phyloP scores from a whole-genome alignment of 2,797 vertebrate species.

The Merluccius polli region DNA sequence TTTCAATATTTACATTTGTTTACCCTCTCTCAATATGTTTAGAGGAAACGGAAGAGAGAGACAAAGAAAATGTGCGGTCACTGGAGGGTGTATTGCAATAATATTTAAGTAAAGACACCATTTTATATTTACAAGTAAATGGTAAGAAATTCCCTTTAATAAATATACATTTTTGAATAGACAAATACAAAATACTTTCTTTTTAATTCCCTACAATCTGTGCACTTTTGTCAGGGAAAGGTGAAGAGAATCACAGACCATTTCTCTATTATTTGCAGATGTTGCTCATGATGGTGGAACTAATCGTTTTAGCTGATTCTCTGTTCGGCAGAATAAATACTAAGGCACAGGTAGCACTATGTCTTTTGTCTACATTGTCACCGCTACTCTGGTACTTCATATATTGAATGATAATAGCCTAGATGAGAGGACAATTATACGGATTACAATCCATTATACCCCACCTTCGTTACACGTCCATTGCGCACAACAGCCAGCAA shows the following conservation, averaged over 20 bases:
- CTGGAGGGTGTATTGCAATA: background rate
- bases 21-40: background rate
- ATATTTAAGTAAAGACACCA: background rate
- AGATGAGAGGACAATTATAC: background rate
- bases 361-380: background rate
- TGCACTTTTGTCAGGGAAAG: background rate
- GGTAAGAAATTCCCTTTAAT: too few species aligned
- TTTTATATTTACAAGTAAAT: too few species aligned
- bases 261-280: too few species aligned
- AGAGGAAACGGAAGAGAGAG: background rate
- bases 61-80: background rate
- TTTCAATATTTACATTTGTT: background rate
- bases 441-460: background rate
- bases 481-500: background rate
- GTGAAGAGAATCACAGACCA: background rate
- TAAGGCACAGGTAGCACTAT: background rate
- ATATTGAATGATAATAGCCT: background rate
- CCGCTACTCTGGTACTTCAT: background rate
- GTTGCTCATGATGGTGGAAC: background rate
- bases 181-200: background rate
- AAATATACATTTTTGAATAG: background rate
- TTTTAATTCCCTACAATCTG: background rate
- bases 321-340: background rate
- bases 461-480: background rate
- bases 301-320: background rate